These are phyloP conservation scores for Ephydatia muelleri DNA, from an alignment of 37 sponge, comb jelly and placozoan genomes.

Conservation along the genomic window DNA sequence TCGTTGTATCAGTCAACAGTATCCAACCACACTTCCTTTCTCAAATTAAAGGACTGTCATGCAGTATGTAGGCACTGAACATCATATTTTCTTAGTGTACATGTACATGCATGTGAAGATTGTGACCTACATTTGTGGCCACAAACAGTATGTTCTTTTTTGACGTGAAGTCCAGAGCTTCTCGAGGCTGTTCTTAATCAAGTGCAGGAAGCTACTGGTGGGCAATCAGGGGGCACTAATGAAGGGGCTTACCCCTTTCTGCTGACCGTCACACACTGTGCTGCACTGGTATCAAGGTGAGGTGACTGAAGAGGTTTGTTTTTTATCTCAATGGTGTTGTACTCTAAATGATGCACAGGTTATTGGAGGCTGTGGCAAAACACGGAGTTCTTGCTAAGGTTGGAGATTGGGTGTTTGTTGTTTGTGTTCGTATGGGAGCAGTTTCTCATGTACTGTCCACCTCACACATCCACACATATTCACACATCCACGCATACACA, in stretches of 20 bases:
- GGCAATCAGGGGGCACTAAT: neutral
- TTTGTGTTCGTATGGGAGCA: too few relatives aligned
- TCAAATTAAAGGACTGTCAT: too few relatives aligned
- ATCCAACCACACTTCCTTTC: too few relatives aligned
- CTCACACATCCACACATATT: too few relatives aligned
- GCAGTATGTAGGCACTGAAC: too few relatives aligned
- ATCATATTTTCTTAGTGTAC: too few relatives aligned
- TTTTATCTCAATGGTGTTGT: neutral
- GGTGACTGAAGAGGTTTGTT: neutral
- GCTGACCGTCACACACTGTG: neutral
- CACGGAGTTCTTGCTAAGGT: neutral
- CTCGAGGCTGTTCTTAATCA: neutral
- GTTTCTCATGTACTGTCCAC: too few relatives aligned
- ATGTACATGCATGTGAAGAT: too few relatives aligned
- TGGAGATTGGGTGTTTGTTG: neutral
- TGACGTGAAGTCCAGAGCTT: neutral
- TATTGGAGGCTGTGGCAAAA: neutral
- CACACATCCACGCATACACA: neutral
- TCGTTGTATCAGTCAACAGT: slow-evolving; percentile 29
- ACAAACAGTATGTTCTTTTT: too few relatives aligned
- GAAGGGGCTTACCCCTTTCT: neutral
- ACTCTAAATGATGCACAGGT: neutral
- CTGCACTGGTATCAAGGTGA: neutral
- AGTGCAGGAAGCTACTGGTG: neutral
- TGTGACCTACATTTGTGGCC: too few relatives aligned